Conservation (phyloP, 2,888 invertebrate species). For the Athrips mouffetella region DNA sequence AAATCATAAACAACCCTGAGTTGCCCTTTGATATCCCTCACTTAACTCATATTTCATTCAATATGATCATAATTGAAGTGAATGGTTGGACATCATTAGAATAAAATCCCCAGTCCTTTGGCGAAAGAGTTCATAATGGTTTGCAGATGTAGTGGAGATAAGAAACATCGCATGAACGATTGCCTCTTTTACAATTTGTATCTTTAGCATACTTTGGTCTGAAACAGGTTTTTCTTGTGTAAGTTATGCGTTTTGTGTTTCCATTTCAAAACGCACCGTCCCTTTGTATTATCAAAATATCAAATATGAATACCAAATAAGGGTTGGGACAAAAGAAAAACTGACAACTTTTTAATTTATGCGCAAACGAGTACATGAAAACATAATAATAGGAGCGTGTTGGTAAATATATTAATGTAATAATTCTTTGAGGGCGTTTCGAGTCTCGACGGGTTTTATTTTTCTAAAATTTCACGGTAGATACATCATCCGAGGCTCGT, state of each 20-base stretch:
- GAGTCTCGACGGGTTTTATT: slow-evolving; percentile 55
- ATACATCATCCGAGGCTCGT: slow-evolving; percentile 61
- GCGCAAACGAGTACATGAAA: slow-evolving; percentile 75
- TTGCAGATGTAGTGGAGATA: slow-evolving; percentile 45
- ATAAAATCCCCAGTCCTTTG: slow-evolving; percentile 51
- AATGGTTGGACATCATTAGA: slow-evolving; percentile 49
- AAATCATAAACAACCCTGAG: slow-evolving; percentile 68
- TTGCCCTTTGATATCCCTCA: slow-evolving; percentile 77
- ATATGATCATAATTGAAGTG: slow-evolving; percentile 76
- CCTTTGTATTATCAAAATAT: slow-evolving; percentile 75
- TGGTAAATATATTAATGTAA: slow-evolving; percentile 76
- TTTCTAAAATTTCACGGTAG: slow-evolving; percentile 75
- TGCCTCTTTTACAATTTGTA: slow-evolving; percentile 78
- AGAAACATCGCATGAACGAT: slow-evolving; percentile 66
- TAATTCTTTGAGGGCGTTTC: slow-evolving; percentile 67
- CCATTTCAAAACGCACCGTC: slow-evolving; percentile 64
- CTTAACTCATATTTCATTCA: slow-evolving; percentile 77
- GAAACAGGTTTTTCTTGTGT: slow-evolving; percentile 73
- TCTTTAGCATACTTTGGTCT: slow-evolving; percentile 70
- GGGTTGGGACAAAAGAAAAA: slow-evolving; percentile 76
- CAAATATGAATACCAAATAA: slow-evolving; percentile 79
- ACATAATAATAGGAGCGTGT: slow-evolving; percentile 75
- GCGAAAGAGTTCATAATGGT: slow-evolving; percentile 53
- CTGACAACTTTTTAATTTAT: slow-evolving; percentile 77
- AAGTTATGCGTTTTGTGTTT: slow-evolving; percentile 62